Evolutionary conservation across 2,113 vertebrate species (phyloP), one percentile per base, ranked within the genome.

Genomic region (Epinephelus lanceolatus): DNA sequence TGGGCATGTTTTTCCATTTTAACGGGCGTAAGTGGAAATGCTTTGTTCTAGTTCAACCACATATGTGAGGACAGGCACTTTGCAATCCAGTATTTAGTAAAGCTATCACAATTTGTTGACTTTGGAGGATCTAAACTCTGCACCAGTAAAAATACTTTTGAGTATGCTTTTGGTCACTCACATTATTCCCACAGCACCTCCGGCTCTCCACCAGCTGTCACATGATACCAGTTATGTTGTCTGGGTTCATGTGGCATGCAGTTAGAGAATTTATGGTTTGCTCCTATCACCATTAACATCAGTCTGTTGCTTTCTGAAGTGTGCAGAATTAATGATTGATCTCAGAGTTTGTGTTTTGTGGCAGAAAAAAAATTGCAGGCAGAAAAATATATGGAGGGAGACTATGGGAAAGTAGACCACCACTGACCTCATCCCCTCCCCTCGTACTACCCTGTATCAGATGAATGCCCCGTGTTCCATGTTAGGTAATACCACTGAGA

Each of bases 191-290:
- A 60, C 47, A 27, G 23, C 67, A 66, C 52, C n/a, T 61, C 13
- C 0, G 40, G 70, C n/a, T 66, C 67, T 52, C 51, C 59, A 27
- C 55, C 66, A 57, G 57, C 78, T 69, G 81, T 95, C 93, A 93
- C 92, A 94, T 93, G 94, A 89, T 77, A 47, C 67, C 60, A 76
- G 70, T 92, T 89, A 84, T 75, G 74, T 47, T 21, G 61, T 61
- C 78, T 66, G 70, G 40, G 27, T 82, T 91, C 76, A 63, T 77
- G 61, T 47, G 52, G 76, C 60, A 30, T 52, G 30, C 86, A 57
- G 65, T 84, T 85, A 82, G 67, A 67, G 55, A 78, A 63, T 67
- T 0, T 8, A 6, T 3, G 3, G 4, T 60, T 40, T 1, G 10
- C 65, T 15, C 63, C 74, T 37, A 30, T 8, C 6, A 25, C 47